Percentiles rank a stretch among this genome's conserved stretches.
Conservation (phyloP, 2,888 invertebrate genomes). For the Candidula unifasciata region DNA sequence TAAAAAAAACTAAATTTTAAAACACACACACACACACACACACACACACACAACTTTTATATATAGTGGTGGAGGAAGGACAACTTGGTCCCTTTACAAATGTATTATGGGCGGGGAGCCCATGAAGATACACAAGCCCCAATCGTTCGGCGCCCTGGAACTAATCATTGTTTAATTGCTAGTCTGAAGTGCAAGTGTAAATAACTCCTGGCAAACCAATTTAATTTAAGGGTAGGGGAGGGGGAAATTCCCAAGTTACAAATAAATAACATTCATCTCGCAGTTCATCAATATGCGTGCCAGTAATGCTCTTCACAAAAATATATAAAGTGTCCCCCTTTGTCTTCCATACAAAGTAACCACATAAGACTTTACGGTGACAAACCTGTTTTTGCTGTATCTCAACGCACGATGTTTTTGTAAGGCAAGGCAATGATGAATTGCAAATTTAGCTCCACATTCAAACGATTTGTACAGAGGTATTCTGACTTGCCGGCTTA, state of each 20-base stretch:
- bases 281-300: not conserved
- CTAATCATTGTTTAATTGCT: too few relatives aligned
- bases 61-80: too few relatives aligned
- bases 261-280: not conserved
- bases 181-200: too few relatives aligned
- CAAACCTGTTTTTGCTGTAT: not conserved
- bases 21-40: too few relatives aligned
- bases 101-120: too few relatives aligned
- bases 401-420: not conserved
- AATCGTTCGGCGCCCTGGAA: too few relatives aligned
- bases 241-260: not conserved
- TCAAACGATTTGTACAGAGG: not conserved
- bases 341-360: conserved; percentile 18
- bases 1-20: too few relatives aligned
- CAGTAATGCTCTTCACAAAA: not conserved
- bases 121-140: too few relatives aligned
- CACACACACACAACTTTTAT: too few relatives aligned
- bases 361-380: not conserved
- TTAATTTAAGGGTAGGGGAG: not conserved
- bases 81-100: too few relatives aligned
- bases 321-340: not conserved
- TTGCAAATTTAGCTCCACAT: not conserved
- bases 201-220: too few relatives aligned
- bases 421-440: not conserved
- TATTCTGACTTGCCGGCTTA: not conserved